Conservation (phyloP, 2,113 vertebrate species). For the Pygathrix nemaeus region DNA sequence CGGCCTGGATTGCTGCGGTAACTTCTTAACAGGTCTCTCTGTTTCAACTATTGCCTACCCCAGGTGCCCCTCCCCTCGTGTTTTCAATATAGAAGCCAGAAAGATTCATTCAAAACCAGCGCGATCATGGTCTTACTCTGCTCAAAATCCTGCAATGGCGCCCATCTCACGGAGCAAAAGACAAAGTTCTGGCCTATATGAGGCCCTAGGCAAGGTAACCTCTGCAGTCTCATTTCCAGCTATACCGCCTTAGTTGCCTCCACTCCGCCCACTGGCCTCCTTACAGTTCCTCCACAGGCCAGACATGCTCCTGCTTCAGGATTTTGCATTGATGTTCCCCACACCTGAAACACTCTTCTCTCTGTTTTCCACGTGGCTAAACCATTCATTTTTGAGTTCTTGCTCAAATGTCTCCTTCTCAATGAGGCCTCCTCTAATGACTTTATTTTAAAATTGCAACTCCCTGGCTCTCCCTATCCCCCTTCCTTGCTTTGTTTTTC, state of each 20-base stretch:
- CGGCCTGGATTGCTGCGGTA: too few relatives aligned
- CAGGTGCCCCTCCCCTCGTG: rapidly evolving
- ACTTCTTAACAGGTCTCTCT: background rate
- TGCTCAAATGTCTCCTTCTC: background rate
- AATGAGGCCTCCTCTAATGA: background rate
- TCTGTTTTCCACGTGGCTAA: background rate
- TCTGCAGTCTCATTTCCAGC: background rate
- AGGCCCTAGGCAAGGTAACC: background rate
- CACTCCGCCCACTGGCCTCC: too few relatives aligned
- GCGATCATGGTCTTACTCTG: background rate
- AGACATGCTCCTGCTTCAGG: background rate
- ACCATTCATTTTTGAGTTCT: background rate
- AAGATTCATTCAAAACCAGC: background rate
- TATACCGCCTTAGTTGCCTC: too few relatives aligned
- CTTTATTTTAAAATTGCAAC: background rate
- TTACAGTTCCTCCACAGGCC: background rate
- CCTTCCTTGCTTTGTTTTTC: background rate
- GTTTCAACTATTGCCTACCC: background rate
- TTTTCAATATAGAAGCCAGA: background rate
- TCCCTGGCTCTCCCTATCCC: background rate
- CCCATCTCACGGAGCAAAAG: background rate
- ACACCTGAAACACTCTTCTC: background rate
- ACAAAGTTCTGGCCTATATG: background rate
- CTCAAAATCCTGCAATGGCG: background rate
- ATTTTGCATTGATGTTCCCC: background rate